A percentile compares a stretch with the other conserved stretches of the same genome.
phyloP scores from a whole-genome alignment of 2,113 vertebrate genomes.

The Heloderma charlesbogerti region DNA sequence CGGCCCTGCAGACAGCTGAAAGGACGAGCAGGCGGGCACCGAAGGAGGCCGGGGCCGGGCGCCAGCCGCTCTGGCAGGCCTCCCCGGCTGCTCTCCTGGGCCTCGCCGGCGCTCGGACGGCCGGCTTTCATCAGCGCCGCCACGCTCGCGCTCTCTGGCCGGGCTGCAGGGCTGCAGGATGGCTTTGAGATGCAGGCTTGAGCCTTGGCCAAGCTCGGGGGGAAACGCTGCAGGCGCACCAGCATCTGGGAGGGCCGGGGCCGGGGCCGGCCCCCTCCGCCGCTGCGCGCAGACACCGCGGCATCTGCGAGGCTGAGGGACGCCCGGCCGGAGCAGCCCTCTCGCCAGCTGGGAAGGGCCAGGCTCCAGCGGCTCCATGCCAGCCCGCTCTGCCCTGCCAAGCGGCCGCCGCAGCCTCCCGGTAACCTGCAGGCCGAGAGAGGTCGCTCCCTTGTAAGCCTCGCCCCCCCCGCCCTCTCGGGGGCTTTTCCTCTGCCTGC shows the following conservation, averaged over 20 bases:
- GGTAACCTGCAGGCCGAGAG: background rate
- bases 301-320: conserved; percentile 3
- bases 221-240: background rate
- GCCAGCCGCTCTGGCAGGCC: background rate
- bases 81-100: background rate
- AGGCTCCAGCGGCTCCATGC: background rate
- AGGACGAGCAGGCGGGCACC: background rate
- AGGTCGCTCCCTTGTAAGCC: background rate
- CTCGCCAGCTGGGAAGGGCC: background rate
- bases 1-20: background rate
- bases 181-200: conserved; percentile 28
- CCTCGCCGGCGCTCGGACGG: background rate
- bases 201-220: background rate
- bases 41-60: background rate
- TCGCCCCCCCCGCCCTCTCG: no score
- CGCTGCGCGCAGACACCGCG: background rate
- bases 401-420: background rate
- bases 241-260: conserved; percentile 7
- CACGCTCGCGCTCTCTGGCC: background rate
- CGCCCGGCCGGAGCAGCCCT: background rate
- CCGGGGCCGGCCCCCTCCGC: background rate
- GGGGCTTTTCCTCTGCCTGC: background rate
- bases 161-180: background rate
- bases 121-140: background rate
- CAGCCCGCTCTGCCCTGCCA: background rate